Percentiles rank a stretch among this genome's conserved stretches.
These are phyloP conservation scores for Aelia acuminata DNA, from an alignment of 2,888 invertebrate species.

Conservation along the genomic window DNA sequence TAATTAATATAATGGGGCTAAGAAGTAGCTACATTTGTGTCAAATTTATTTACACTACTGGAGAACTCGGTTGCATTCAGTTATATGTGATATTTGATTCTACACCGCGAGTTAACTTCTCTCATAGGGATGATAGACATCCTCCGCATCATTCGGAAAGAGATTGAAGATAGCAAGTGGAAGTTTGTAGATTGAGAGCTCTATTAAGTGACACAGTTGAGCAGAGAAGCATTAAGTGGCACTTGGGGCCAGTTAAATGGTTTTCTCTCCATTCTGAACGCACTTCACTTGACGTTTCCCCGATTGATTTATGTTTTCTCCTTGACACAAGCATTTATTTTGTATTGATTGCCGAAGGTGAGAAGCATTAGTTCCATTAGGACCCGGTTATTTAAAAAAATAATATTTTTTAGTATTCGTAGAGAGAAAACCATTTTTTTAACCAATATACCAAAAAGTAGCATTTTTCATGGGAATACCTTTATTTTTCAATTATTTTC, in stretches of 20 bases:
- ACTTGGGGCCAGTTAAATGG: slow-evolving; percentile 32
- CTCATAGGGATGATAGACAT: not conserved
- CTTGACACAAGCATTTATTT: not conserved
- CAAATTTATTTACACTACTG: too few relatives aligned
- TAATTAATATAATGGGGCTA: too few relatives aligned
- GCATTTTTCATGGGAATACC: too few relatives aligned
- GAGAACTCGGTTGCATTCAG: not conserved
- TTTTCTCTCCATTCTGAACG: slow-evolving; percentile 2
- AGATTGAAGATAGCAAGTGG: slow-evolving; percentile 15
- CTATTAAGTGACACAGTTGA: slow-evolving; percentile 30
- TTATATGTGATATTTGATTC: not conserved
- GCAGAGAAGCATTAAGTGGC: slow-evolving; percentile 20
- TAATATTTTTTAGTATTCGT: not conserved
- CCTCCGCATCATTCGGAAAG: not conserved
- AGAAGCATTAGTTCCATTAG: not conserved
- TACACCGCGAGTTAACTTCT: not conserved
- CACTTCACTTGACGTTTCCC: slow-evolving; percentile 36
- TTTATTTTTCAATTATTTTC: too few relatives aligned
- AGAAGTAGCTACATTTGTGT: too few relatives aligned
- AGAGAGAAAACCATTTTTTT: not conserved
- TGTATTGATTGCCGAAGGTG: not conserved
- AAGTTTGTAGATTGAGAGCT: slow-evolving; percentile 40
- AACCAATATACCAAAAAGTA: not conserved
- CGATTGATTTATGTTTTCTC: slow-evolving; percentile 36
- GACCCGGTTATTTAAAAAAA: not conserved